These are phyloP conservation scores for Salvelinus alpinus DNA, from an alignment of 2,113 vertebrate genomes.

Conservation along the genomic window DNA sequence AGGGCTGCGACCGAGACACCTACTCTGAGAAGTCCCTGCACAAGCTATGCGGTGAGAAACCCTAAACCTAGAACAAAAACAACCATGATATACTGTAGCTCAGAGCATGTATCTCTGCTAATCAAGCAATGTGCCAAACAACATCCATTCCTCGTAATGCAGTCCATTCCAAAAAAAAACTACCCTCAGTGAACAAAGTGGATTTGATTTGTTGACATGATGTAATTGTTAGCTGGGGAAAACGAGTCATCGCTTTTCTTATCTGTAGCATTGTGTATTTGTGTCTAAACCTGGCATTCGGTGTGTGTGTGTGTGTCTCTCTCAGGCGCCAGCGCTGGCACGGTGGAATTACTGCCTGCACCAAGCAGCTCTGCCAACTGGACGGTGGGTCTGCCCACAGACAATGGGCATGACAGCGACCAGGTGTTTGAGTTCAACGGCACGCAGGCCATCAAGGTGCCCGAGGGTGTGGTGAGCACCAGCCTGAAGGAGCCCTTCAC, in stretches of 20 bases:
- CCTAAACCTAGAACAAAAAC: not conserved
- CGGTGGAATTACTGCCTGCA: slow-evolving; percentile 89
- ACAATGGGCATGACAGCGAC: slow-evolving; percentile 96
- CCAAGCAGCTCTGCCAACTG: slow-evolving; percentile 88
- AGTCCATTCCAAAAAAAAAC: not conserved
- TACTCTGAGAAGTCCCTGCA: slow-evolving; percentile 97
- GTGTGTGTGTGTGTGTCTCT: slow-evolving; percentile 6
- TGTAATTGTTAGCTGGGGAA: not conserved
- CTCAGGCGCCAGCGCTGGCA: slow-evolving; percentile 84
- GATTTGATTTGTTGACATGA: not conserved
- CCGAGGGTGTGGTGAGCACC: slow-evolving; percentile 82
- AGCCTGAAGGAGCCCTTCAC: slow-evolving; percentile 88
- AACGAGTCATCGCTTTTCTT: not conserved
- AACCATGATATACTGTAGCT: not conserved
- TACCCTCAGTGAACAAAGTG: not conserved
- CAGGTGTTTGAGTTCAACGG: slow-evolving; percentile 98
- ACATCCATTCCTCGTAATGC: not conserved
- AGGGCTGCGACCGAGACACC: slow-evolving; percentile 97
- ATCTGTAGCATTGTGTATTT: not conserved
- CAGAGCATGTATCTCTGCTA: not conserved
- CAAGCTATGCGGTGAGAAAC: slow-evolving; percentile 87
- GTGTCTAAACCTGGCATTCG: not conserved
- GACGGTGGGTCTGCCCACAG: slow-evolving; percentile 89
- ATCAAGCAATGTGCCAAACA: not conserved
- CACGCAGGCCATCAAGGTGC: slow-evolving; percentile 90